These are phyloP conservation scores for Acleris holmiana DNA, from an alignment of 2,888 invertebrate species.

Conservation along the genomic window DNA sequence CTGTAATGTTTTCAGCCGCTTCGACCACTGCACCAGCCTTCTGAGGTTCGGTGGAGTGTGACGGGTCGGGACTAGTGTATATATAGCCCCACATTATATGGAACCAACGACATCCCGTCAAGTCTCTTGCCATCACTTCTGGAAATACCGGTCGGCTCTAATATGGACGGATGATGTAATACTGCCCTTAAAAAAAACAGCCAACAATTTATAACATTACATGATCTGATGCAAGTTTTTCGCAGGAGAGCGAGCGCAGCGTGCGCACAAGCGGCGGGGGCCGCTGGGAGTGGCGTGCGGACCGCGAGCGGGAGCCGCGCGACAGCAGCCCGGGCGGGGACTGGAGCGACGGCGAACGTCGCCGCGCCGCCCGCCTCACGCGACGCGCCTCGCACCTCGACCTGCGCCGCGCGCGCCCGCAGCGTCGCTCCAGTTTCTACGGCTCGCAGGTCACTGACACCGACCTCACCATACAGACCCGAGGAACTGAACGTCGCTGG, in stretches of 20 bases:
- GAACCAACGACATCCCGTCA: too few relatives aligned
- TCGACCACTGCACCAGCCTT: too few relatives aligned
- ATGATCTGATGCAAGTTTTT: background rate
- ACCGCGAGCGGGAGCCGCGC: slow-evolving; percentile 50
- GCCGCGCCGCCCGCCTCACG: slow-evolving; percentile 52
- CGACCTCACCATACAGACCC: too few relatives aligned
- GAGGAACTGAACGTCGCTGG: too few relatives aligned
- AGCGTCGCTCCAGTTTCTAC: slow-evolving; percentile 63
- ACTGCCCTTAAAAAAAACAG: too few relatives aligned
- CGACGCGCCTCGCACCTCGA: slow-evolving; percentile 77
- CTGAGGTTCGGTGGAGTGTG: too few relatives aligned
- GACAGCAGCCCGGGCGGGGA: slow-evolving; percentile 69
- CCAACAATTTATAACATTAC: background rate
- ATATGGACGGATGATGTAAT: too few relatives aligned
- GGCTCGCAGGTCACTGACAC: slow-evolving; percentile 65
- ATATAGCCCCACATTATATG: too few relatives aligned
- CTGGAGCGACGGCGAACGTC: slow-evolving; percentile 57
- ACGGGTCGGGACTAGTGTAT: too few relatives aligned
- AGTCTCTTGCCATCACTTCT: too few relatives aligned
- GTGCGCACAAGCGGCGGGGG: slow-evolving; percentile 59
- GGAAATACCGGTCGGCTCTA: too few relatives aligned
- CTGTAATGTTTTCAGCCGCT: too few relatives aligned
- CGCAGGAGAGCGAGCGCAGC: slow-evolving; percentile 75
- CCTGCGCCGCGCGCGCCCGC: slow-evolving; percentile 59
- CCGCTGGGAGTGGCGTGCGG: slow-evolving; percentile 73